Evolutionary conservation across 2,797 vertebrate species (phyloP), one percentile per base, ranked within the genome.

Genomic region (Falco naumanni): DNA sequence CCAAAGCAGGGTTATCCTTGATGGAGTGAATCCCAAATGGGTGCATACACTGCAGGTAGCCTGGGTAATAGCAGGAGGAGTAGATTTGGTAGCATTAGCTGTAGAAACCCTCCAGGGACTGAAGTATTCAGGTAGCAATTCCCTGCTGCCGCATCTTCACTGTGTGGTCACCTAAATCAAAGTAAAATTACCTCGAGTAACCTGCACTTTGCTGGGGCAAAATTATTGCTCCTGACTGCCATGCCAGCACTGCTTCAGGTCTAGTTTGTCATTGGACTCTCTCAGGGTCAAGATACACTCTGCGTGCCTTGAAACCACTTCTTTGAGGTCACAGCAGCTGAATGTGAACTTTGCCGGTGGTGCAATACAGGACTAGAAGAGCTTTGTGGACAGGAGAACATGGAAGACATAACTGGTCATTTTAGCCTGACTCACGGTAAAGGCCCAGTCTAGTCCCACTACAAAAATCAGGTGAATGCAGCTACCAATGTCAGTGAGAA

Each of bases 291-390:
- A 68, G 41, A 47, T 20, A 78, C 6, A 57, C 8, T 15, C 16
- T 10, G 57, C 5, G 41, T 90, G 29, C 41, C 60, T 57, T 54
- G 53, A 93, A 84, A 76, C 4, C 19, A n/a, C 29, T 59, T 87
- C 33, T 93, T 16, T 51, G 69, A 82, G 37, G 37, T 81, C 37
- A 60, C 41, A 71, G n/a, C 16, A 54, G 7, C 53, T 60, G 45
- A 57, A 47, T 4, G 0, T 51, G n/a, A 70, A 24, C 48, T 75
- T 17, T 51, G 17, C 29, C 18, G 3, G 2, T 3, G 0, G 31
- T 48, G 22, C 29, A 64, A 4, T 34, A 17, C 1, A 8, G 33
- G 45, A 48, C 24, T 75, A 74, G 53, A 65, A 68, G 24, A 24
- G 22, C 5, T 91, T 77, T 50, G 64, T 61, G 33, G 13, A 20